phyloP scores from a whole-genome alignment of 2,113 vertebrate species.

The Chaenocephalus aceratus region DNA sequence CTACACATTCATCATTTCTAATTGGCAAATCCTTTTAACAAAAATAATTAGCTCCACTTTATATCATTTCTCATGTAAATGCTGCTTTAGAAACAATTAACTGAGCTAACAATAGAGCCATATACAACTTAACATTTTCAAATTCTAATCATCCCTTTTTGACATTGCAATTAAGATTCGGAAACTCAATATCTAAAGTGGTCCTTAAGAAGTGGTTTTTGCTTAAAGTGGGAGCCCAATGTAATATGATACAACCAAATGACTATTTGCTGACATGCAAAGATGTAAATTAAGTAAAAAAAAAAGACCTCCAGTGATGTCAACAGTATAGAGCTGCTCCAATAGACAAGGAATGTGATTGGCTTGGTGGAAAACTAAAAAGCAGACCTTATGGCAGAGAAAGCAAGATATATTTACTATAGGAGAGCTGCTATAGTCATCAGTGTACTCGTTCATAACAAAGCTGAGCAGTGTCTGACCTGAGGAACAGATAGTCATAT shows the following conservation, averaged over 20 bases:
- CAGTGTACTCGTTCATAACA: neutral
- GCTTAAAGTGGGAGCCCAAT: neutral
- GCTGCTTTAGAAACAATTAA: neutral
- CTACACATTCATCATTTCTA: neutral
- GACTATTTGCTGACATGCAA: neutral
- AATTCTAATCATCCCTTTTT: conserved; percentile 4
- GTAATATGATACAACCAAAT: neutral
- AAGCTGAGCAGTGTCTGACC: conserved; percentile 10
- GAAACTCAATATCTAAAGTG: neutral
- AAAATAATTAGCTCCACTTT: neutral
- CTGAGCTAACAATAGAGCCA: neutral
- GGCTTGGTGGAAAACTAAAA: neutral
- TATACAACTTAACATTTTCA: neutral
- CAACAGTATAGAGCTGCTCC: neutral
- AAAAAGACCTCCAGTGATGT: neutral
- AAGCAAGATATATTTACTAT: neutral
- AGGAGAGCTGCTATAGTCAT: neutral
- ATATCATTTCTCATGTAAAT: neutral
- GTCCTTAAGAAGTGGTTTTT: neutral
- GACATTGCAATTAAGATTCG: neutral
- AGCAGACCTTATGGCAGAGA: neutral
- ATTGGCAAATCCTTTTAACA: conserved; percentile 8
- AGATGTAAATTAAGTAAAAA: neutral
- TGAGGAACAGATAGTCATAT: neutral
- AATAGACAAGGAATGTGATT: neutral